Evolutionary conservation across 2,888 invertebrate genomes (phyloP), one percentile per base, ranked within the genome.

Genomic region (Leptopilina syphax): DNA sequence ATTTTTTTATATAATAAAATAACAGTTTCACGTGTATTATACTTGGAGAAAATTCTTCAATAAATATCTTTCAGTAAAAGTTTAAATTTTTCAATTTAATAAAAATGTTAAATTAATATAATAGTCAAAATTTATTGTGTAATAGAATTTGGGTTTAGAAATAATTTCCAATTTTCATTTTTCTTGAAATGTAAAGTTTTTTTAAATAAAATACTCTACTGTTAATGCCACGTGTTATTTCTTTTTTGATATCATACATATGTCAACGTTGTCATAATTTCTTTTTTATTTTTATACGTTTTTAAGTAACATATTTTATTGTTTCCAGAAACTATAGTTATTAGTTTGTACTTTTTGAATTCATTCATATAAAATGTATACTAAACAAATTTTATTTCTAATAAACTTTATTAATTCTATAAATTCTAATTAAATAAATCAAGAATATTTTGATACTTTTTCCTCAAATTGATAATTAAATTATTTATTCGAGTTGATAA

Each of bases 181-280:
- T 63, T 24, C 24, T 63, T 63, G 63, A 18, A n/a, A 18, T 60
- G 1, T 10, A 10, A 50, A 50, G 63, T 9, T 24, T 24, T 60
- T 63, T 24, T 6, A 60, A 63, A 18, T 24, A 63, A 63, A 63
- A 18, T 24, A 24, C 63, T 24, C 24, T 63, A 7, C 63, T 9
- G 63, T 63, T 24, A 24, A 24, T 63, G 63, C 63, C 63, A 63
- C 63, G 63, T 63, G 63, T 63, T 63, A 63, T 63, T 63, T 63
- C 24, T 3, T 63, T 63, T 63, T 63, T 57, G 5, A 12, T 44
- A 44, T 63, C 8, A 18, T 24, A 63, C 63, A 18, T 63, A 63
- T 63, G 63, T 63, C 63, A 63, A 24, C 24, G 18, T 3, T 63
- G 63, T 9, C 7, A n/a, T 18, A 24, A 63, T 63, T 5, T 63